These are phyloP conservation scores for Proterorhinus semilunaris DNA, from an alignment of 2,113 vertebrate species.

Conservation along the genomic window DNA sequence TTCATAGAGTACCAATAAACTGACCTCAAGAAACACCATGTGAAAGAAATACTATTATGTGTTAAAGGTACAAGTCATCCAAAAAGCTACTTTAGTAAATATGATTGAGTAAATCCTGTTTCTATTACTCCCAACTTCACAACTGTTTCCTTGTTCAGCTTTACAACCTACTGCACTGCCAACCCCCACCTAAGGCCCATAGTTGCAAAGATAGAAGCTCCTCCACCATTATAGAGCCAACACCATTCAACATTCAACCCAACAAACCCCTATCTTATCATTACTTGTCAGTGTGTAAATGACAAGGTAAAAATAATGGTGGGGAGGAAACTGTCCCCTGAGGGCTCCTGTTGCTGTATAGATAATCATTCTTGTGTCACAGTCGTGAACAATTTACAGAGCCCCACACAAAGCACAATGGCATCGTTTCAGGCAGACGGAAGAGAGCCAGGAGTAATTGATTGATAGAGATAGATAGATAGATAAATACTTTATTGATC, in stretches of 20 bases:
- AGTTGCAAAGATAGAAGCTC: background rate
- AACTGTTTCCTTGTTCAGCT: background rate
- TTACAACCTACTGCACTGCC: too few relatives aligned
- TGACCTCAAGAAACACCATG: too few relatives aligned
- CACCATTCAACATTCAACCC: background rate
- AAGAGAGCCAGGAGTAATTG: background rate
- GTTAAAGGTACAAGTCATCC: background rate
- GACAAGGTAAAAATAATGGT: too few relatives aligned
- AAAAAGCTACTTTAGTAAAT: too few relatives aligned
- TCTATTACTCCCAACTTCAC: too few relatives aligned
- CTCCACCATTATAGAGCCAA: background rate
- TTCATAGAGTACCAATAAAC: too few relatives aligned
- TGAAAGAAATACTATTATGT: background rate
- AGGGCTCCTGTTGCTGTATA: background rate
- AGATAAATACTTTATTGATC: too few relatives aligned
- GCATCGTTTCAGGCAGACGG: background rate
- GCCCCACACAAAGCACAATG: constrained; percentile 2
- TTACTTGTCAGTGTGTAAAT: background rate
- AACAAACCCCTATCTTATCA: background rate
- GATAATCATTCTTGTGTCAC: constrained; percentile 1
- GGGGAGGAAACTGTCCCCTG: background rate
- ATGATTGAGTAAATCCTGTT: too few relatives aligned
- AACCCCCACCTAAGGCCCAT: background rate
- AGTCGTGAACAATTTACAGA: background rate
- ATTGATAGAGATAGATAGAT: too few relatives aligned